These are phyloP conservation scores for Drosophila pachea DNA, from an alignment of 1,140 invertebrate species.

Conservation along the genomic window DNA sequence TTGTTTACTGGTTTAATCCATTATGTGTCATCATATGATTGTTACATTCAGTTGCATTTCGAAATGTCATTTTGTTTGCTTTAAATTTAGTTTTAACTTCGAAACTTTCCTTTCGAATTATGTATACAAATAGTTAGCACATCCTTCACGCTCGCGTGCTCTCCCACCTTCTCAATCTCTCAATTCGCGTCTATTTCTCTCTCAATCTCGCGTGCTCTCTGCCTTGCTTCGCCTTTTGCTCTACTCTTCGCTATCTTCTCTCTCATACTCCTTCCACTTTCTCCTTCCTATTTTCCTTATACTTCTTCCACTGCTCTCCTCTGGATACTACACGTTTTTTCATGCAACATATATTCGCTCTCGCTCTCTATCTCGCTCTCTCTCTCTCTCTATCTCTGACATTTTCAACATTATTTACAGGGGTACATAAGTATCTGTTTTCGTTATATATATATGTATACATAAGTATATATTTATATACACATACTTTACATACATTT, in stretches of 20 bases:
- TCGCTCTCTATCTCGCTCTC: background rate
- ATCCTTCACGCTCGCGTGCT: background rate
- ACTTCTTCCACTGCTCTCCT: no score
- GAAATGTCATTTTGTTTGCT: constrained; percentile 1
- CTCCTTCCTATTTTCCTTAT: no score
- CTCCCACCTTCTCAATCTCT: background rate
- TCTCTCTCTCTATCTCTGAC: background rate
- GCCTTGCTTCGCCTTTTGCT: no score
- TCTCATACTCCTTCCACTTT: no score
- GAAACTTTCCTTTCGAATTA: constrained; percentile 1
- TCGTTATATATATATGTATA: constrained; percentile 2
- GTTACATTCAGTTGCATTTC: constrained; percentile 64
- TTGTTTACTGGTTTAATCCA: constrained; percentile 42
- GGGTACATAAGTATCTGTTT: constrained; percentile 11
- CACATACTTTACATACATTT: constrained; percentile 11
- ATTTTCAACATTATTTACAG: constrained; percentile 50
- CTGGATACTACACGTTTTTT: no score
- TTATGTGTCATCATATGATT: constrained; percentile 74
- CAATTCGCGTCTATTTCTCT: no score
- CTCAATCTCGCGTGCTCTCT: no score
- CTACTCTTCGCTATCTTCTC: background rate
- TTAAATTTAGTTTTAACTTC: background rate
- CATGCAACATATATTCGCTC: no score
- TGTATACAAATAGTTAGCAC: constrained; percentile 12
- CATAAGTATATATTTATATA: constrained; percentile 7